These are phyloP conservation scores for Aphelinus certus DNA, from an alignment of 1,140 invertebrate genomes.

Conservation along the genomic window DNA sequence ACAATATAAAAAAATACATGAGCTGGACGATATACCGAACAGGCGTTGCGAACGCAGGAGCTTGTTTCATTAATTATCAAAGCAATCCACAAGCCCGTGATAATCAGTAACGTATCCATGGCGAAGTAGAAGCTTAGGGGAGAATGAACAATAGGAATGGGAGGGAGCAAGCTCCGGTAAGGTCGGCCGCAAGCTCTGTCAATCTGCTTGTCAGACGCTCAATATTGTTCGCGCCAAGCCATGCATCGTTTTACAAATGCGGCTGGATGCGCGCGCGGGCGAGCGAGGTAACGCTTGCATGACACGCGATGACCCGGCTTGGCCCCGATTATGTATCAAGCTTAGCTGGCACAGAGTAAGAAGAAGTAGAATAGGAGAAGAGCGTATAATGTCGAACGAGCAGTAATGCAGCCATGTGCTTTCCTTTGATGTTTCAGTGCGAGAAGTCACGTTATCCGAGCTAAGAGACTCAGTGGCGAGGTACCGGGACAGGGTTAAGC, in stretches of 20 bases:
- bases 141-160: too few species aligned
- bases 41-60: too few species aligned
- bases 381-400: not conserved
- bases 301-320: not conserved
- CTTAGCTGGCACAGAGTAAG: not conserved
- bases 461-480: slow-evolving; percentile 65
- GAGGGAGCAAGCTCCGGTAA: too few species aligned
- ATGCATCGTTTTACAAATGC: too few species aligned
- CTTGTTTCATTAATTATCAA: too few species aligned
- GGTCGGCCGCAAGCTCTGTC: too few species aligned
- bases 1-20: too few species aligned
- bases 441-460: slow-evolving; percentile 64
- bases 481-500: slow-evolving; percentile 69
- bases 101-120: too few species aligned
- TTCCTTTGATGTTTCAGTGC: slow-evolving; percentile 56
- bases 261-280: not conserved
- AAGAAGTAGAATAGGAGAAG: not conserved
- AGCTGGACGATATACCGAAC: too few species aligned
- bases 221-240: not conserved
- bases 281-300: slow-evolving; percentile 5
- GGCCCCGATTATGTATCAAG: not conserved
- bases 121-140: too few species aligned
- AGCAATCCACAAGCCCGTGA: too few species aligned
- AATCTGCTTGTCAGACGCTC: not conserved
- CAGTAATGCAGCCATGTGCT: slow-evolving; percentile 13